phyloP scores from a whole-genome alignment of 1,140 invertebrate species.

The Drosophila ogumai region DNA sequence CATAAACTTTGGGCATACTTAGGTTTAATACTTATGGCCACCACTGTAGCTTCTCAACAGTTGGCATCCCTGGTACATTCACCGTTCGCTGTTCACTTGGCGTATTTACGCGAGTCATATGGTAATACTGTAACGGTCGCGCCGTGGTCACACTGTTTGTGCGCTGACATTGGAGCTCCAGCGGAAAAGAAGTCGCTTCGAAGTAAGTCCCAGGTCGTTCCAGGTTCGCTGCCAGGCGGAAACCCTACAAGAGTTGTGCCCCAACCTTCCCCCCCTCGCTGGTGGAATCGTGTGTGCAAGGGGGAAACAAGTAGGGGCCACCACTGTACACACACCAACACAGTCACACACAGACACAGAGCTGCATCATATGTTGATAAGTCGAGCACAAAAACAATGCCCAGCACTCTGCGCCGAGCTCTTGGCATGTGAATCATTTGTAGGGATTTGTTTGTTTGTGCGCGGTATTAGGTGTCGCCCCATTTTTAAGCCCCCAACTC shows the following conservation, averaged over 20 bases:
- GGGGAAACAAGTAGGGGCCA: conserved; percentile 34
- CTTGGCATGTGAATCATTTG: conserved; percentile 74
- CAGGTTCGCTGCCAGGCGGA: conserved; percentile 43
- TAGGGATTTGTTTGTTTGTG: conserved; percentile 68
- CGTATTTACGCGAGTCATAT: conserved; percentile 4
- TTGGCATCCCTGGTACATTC: conserved; percentile 1
- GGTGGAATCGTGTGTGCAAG: conserved; percentile 19
- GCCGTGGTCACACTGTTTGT: conserved; percentile 66
- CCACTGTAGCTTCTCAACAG: neutral
- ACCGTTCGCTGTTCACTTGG: neutral
- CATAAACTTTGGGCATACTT: neutral
- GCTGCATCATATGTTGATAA: conserved; percentile 59
- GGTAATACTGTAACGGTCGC: conserved; percentile 13
- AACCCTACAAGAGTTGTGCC: conserved; percentile 53
- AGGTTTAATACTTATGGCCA: neutral
- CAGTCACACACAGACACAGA: conserved; percentile 10
- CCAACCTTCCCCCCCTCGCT: conserved; percentile 8
- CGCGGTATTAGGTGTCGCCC: conserved; percentile 58
- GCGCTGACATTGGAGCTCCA: conserved; percentile 54
- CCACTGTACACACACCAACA: conserved; percentile 29
- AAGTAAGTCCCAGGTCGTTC: conserved; percentile 65
- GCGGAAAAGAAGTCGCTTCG: conserved; percentile 54
- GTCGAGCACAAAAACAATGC: conserved; percentile 50
- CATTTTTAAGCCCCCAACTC: conserved; percentile 46
- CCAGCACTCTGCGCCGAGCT: conserved; percentile 14